Evolutionary conservation across 2,888 invertebrate species (phyloP).

Genomic region (Nezara viridula): DNA sequence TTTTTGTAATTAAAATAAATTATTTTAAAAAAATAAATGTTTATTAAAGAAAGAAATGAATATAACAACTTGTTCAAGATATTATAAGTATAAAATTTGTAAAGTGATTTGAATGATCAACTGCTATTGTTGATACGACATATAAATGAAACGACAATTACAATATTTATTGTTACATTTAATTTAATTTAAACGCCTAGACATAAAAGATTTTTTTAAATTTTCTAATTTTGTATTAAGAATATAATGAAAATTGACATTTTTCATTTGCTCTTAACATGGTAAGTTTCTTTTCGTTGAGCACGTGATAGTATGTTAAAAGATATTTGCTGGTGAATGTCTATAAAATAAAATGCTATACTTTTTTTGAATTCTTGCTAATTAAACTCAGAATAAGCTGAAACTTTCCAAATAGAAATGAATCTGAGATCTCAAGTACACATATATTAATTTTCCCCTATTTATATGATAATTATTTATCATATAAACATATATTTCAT

Average conservation of each 20-base stretch:
- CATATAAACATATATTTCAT: conserved; percentile 32
- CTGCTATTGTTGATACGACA: neutral
- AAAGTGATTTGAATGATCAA: neutral
- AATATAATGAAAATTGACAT: conserved; percentile 51
- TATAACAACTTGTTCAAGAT: conserved; percentile 25
- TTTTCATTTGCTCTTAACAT: conserved; percentile 34
- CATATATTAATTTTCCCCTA: conserved; percentile 42
- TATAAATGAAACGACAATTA: conserved; percentile 1
- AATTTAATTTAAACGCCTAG: conserved; percentile 37
- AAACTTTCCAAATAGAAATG: neutral
- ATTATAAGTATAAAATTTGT: conserved; percentile 3
- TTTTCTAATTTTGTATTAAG: conserved; percentile 48
- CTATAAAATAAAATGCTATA: conserved; percentile 5
- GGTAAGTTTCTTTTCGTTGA: conserved; percentile 30
- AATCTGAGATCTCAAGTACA: conserved; percentile 37
- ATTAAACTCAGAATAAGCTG: neutral
- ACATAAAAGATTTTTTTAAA: conserved; percentile 28
- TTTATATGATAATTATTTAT: conserved; percentile 40
- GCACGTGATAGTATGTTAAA: neutral
- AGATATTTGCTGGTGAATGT: conserved; percentile 29
- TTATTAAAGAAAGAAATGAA: conserved; percentile 31
- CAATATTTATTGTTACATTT: neutral
- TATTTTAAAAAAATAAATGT: conserved; percentile 56
- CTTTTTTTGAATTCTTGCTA: neutral
- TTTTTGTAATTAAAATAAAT: conserved; percentile 51